phyloP scores from a whole-genome alignment of 92 coral and sea anemone species.

The Galaxea fascicularis region DNA sequence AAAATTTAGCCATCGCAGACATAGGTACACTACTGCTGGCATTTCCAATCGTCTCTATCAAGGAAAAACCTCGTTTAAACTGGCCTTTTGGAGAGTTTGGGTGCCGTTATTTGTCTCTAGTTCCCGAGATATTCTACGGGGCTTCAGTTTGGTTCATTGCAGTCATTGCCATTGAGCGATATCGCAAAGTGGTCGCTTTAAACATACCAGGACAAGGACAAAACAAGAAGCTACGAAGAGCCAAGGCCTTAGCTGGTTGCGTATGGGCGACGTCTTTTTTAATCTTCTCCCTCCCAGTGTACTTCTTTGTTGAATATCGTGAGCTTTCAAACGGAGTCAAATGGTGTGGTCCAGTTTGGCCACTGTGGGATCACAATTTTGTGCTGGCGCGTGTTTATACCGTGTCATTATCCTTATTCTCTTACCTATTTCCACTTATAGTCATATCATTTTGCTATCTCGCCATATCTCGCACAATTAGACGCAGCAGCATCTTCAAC shows the following conservation, averaged over 20 bases:
- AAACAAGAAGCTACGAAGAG: neutral
- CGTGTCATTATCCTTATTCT: constrained; percentile 5
- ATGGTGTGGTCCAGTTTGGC: constrained; percentile 23
- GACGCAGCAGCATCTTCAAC: constrained; percentile 6
- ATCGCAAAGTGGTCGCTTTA: neutral
- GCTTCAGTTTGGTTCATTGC: constrained; percentile 52
- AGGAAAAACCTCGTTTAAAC: neutral
- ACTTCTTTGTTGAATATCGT: constrained; percentile 35
- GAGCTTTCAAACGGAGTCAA: neutral
- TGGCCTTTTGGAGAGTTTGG: constrained; percentile 58
- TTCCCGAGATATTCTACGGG: constrained; percentile 54
- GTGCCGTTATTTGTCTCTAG: constrained; percentile 50
- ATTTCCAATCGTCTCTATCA: constrained; percentile 22
- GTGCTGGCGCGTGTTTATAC: neutral
- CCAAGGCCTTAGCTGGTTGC: constrained; percentile 6
- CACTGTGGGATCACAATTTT: neutral
- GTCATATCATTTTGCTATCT: constrained; percentile 25
- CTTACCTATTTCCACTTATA: constrained; percentile 21
- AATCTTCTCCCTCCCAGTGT: constrained; percentile 18
- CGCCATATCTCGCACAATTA: constrained; percentile 28
- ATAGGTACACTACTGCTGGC: constrained; percentile 49
- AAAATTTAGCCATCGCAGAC: constrained; percentile 71
- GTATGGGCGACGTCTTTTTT: constrained; percentile 35
- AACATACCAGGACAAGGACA: neutral
- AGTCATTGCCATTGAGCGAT: constrained; percentile 25